These are phyloP conservation scores for Luffia ferchaultella DNA, from an alignment of 2,888 invertebrate genomes.

Conservation along the genomic window DNA sequence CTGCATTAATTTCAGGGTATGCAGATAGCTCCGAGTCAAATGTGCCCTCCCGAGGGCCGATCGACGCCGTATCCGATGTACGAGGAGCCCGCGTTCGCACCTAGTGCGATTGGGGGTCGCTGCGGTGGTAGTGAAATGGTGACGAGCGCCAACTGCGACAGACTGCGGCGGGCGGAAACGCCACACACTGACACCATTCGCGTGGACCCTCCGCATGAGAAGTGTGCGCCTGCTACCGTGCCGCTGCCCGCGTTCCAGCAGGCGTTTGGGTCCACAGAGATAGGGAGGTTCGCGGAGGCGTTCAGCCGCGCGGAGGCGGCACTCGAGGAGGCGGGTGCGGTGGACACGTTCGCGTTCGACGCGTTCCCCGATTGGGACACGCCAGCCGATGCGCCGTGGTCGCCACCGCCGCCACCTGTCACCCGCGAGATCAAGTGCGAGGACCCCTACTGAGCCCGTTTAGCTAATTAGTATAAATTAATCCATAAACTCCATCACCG, in stretches of 20 bases:
- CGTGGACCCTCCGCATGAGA: conserved; percentile 33
- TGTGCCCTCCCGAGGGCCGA: conserved; percentile 40
- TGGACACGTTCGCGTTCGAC: conserved; percentile 47
- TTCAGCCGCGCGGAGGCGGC: conserved; percentile 69
- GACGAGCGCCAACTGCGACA: neutral
- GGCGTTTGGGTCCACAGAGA: conserved; percentile 86
- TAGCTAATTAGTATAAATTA: neutral
- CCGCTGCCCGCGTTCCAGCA: conserved; percentile 85
- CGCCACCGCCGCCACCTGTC: conserved; percentile 27
- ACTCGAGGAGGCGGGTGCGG: conserved; percentile 29
- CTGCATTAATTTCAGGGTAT: conserved; percentile 33
- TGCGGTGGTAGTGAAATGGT: conserved; percentile 20
- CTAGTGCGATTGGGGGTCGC: conserved; percentile 27
- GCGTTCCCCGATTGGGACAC: conserved; percentile 52
- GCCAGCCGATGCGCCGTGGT: conserved; percentile 41
- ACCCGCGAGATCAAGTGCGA: conserved; percentile 56
- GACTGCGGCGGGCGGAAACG: too few species aligned
- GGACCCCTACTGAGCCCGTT: conserved; percentile 21
- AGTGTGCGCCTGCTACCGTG: conserved; percentile 45
- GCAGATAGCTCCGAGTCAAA: conserved; percentile 34
- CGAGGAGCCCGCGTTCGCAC: conserved; percentile 32
- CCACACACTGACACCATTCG: neutral
- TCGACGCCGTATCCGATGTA: conserved; percentile 44
- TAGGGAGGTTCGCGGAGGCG: conserved; percentile 82
- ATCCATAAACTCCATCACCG: conserved; percentile 42